Base-by-base conservation (phyloP, 2,113 vertebrate genomes). In the Lamprotornis superbus region DNA sequence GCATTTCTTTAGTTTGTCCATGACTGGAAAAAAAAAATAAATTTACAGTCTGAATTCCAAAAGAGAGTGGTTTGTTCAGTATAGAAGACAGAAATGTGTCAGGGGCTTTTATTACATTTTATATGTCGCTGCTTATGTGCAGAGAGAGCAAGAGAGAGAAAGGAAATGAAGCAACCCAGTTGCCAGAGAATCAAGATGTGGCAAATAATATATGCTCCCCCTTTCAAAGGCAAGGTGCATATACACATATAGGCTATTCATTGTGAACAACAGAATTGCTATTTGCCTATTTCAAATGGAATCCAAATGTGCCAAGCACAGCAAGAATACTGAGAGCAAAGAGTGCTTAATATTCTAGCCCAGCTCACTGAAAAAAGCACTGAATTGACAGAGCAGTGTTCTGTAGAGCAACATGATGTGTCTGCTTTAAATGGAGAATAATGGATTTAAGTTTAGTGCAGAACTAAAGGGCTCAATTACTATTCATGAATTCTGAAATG, bases 401-500 rank as follows among this genome's bases (percentile, higher is more conserved):
- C 97, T 97, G 87, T 96, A 97, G 84, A 97, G 93, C 94, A 98
- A 97, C 97, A 96, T 89, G 97, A 97, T 97, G 97, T 97, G 97
- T 98, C 97, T 97, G 89, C 97, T 97, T 97, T 98, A 98, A 98
- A 98, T 98, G 95, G 97, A 98, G 97, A 98, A 98, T 97, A 98
- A 98, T 97, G 94, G 96, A 97, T 98, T 98, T 98, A 98, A 98
- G 98, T 98, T 98, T 96, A 97, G 90, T 95, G 97, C 91, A 97
- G 96, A 98, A 98, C 96, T 95, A 97, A 98, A 97, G 93, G 95
- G 94, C 93, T 98, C 97, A 96, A 98, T 98, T 97, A 97, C 97
- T 98, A 98, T 98, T 98, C 97, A 98, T 98, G 95, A 98, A 97
- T 97, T 98, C 97, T 96, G 93, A 98, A 98, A 97, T 95, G 89